phyloP scores from a whole-genome alignment of 2,888 invertebrate species.

The Empis stercorea region DNA sequence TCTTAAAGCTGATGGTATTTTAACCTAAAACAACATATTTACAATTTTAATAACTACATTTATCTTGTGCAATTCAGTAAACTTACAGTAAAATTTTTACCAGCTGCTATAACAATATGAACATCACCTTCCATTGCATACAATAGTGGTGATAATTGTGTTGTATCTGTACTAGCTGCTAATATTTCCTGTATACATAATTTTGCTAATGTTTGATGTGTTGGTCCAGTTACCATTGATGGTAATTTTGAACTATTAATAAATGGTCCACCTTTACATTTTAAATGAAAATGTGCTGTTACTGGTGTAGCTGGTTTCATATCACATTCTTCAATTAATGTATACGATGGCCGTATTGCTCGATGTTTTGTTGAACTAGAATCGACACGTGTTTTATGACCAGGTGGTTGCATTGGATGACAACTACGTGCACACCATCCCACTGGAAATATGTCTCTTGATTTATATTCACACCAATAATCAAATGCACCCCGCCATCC shows the following conservation, averaged over 20 bases:
- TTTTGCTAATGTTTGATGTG: slow-evolving; percentile 34
- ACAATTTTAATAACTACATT: neutral
- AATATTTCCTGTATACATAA: slow-evolving; percentile 36
- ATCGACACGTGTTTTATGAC: slow-evolving; percentile 64
- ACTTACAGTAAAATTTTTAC: slow-evolving; percentile 35
- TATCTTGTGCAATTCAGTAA: too few species aligned
- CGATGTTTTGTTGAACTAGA: slow-evolving; percentile 42
- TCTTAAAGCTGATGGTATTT: slow-evolving; percentile 32
- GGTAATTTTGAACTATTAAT: slow-evolving; percentile 39
- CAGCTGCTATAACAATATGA: slow-evolving; percentile 35
- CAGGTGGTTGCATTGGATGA: slow-evolving; percentile 87
- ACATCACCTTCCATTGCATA: slow-evolving; percentile 36
- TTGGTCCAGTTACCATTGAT: slow-evolving; percentile 38
- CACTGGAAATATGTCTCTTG: slow-evolving; percentile 90
- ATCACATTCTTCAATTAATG: slow-evolving; percentile 41
- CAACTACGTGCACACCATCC: slow-evolving; percentile 92
- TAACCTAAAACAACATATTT: slow-evolving; percentile 22
- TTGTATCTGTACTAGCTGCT: slow-evolving; percentile 34
- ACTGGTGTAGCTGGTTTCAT: slow-evolving; percentile 41
- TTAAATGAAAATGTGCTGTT: slow-evolving; percentile 39
- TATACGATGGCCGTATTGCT: slow-evolving; percentile 40
- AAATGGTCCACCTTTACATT: slow-evolving; percentile 41
- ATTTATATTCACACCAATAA: slow-evolving; percentile 90
- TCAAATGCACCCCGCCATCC: slow-evolving; percentile 98
- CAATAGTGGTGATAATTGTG: slow-evolving; percentile 29